phyloP scores from a whole-genome alignment of 2,797 vertebrate genomes.

The Buceros bicornis region DNA sequence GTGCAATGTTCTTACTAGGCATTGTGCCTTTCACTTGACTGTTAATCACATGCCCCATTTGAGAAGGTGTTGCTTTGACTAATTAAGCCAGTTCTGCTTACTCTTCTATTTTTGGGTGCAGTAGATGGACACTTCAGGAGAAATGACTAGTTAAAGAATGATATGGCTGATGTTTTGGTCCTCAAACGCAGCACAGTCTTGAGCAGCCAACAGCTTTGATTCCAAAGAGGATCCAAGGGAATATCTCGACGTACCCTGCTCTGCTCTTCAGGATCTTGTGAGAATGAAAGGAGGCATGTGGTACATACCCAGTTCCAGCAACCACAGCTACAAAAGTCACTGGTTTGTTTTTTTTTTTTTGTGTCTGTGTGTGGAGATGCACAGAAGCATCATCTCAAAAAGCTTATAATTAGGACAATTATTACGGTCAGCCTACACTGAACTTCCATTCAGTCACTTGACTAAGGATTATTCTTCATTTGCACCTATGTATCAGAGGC shows the following conservation, averaged over 20 bases:
- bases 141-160: accelerated
- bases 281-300: neutral
- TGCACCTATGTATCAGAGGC: accelerated
- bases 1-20: neutral
- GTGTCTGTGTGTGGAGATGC: neutral
- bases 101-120: neutral
- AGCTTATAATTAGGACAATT: neutral
- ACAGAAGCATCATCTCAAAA: neutral
- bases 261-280: neutral
- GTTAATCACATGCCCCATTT: neutral
- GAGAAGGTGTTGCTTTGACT: neutral
- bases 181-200: neutral
- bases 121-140: neutral
- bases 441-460: neutral
- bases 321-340: accelerated
- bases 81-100: neutral
- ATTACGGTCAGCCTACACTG: neutral
- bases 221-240: neutral
- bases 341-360: neutral
- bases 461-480: neutral
- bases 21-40: neutral
- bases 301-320: neutral
- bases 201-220: neutral
- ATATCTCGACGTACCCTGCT: neutral
- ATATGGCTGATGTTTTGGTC: neutral